Conservation (phyloP, 2,888 invertebrate genomes). For the Carpatolechia fugitivella region DNA sequence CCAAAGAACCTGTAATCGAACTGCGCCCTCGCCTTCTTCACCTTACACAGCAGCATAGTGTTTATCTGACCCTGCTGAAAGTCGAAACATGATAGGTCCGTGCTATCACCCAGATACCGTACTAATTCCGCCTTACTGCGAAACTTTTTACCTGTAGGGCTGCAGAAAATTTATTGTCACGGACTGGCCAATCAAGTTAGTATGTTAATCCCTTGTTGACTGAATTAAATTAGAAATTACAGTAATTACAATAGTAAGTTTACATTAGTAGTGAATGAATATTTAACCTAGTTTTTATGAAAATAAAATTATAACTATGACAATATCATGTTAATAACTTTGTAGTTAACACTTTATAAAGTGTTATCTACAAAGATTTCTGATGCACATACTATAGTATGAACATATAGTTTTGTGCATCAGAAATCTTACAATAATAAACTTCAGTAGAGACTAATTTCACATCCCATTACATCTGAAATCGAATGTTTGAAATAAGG, state of each 20-base stretch:
- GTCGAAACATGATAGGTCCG: slow-evolving; percentile 90
- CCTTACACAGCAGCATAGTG: slow-evolving; percentile 83
- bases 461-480: too few species aligned
- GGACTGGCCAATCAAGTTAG: slow-evolving; percentile 32
- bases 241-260: neutral
- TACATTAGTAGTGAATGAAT: neutral
- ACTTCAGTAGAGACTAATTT: too few species aligned
- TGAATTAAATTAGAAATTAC: neutral
- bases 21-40: slow-evolving; percentile 83
- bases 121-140: slow-evolving; percentile 90
- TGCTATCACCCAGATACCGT: slow-evolving; percentile 86
- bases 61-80: slow-evolving; percentile 89
- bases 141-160: slow-evolving; percentile 90
- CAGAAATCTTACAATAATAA: too few species aligned
- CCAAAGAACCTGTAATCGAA: slow-evolving; percentile 83
- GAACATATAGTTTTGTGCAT: too few species aligned
- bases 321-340: too few species aligned
- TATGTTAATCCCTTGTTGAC: slow-evolving; percentile 44
- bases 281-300: too few species aligned
- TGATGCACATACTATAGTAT: too few species aligned
- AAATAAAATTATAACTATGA: too few species aligned
- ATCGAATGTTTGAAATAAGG: too few species aligned
- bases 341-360: too few species aligned
- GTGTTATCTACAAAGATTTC: too few species aligned
- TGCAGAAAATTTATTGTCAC: slow-evolving; percentile 76